Evolutionary conservation across 64 coral and sea anemone species (phyloP), one percentile per base, ranked within the genome.

Genomic region (Actinia equina): DNA sequence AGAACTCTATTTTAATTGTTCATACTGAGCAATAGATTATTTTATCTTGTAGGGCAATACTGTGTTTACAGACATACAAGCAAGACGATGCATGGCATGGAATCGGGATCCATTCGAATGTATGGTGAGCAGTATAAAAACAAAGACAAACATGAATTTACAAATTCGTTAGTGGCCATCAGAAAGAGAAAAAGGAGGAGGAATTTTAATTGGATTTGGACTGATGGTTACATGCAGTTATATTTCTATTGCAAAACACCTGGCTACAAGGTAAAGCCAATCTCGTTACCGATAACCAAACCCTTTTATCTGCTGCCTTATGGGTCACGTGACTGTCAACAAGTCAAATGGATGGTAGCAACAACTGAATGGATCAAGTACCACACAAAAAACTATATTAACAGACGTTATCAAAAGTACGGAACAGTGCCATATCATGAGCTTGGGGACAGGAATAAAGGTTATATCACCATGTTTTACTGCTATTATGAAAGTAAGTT

Each of bases 311-410:
- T 87, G 43, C 18, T 87, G 86, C 61, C 86, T n/a, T 87, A 77
- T 44, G 64, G 64, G 19, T 87, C 86, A 22, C 43, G 71, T 59
- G 17, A 18, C 26, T 53, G 90, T 43, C 90, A 92, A 23, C 85
- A 87, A 86, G 90, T 92, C 22, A 51, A 92, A 23, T 92, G 90
- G 90, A 71, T 83, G 37, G 46, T 83, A 49, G 77, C 61, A 8
- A 92, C 44, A 59, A 1, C 79, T 59, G 85, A 92, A 59, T 92
- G 90, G 90, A 92, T 92, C 78, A 54, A 70, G 79, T 92, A 71
- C 65, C 71, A 82, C 2, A 87, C 90, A 55, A 55, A 69, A 7
- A 18, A 74, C 23, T 70, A 12, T 8, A 5, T 19, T 2, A n/a
- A 52, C 17, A 5, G 25, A 25, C 1, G 27, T 45, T 19, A 84